Evolutionary conservation across 2,888 invertebrate species (phyloP).

Genomic region (Coleophora deauratella): DNA sequence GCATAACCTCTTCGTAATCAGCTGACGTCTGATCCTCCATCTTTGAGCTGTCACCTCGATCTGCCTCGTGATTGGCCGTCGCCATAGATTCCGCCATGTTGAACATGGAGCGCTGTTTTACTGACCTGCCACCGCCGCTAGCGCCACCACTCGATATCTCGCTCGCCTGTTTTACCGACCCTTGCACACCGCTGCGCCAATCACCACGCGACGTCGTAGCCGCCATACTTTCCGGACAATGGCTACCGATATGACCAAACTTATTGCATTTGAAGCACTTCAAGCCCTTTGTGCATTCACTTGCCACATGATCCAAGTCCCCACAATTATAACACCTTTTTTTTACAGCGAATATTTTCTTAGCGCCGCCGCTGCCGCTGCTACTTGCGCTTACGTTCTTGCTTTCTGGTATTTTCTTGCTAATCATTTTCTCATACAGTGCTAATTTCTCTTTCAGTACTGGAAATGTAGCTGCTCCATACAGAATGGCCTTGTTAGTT

Average conservation of each 20-base stretch:
- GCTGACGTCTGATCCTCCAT: too few relatives aligned
- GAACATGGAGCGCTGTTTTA: background rate
- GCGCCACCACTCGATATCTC: too few relatives aligned
- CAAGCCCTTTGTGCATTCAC: background rate
- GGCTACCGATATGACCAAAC: background rate
- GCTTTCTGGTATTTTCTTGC: background rate
- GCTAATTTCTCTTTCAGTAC: background rate
- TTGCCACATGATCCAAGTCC: background rate
- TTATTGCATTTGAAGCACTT: conserved; percentile 1
- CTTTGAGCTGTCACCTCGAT: too few relatives aligned
- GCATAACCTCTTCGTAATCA: too few relatives aligned
- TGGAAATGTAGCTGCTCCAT: background rate
- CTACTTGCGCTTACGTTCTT: background rate
- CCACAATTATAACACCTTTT: background rate
- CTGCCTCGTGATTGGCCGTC: too few relatives aligned
- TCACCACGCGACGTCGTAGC: background rate
- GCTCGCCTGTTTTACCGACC: too few relatives aligned
- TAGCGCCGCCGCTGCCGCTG: conserved; percentile 8
- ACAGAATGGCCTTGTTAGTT: background rate
- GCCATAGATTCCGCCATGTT: background rate
- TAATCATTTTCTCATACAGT: background rate
- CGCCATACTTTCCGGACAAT: background rate
- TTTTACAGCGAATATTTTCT: conserved; percentile 4
- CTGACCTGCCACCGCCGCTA: background rate
- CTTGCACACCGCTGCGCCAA: background rate